A percentile compares a stretch with the other conserved stretches of the same genome.
Conservation (phyloP, 2,888 invertebrate species). For the Lasioglossum leucozonium region DNA sequence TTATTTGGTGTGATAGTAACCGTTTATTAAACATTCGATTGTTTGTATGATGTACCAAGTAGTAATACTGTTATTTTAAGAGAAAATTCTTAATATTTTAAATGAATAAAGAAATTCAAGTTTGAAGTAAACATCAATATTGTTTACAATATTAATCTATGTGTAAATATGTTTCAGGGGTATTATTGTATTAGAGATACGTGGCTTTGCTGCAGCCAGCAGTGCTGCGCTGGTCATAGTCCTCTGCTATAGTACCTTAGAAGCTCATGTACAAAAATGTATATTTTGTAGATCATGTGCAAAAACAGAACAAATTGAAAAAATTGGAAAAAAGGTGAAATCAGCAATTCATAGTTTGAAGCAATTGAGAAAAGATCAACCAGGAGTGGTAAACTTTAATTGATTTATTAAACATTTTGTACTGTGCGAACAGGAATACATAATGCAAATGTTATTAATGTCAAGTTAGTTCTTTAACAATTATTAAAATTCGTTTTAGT, state of each 20-base stretch:
- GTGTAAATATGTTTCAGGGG: conserved; percentile 76
- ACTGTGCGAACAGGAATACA: neutral
- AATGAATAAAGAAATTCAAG: neutral
- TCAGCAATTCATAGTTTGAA: conserved; percentile 71
- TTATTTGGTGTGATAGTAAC: neutral
- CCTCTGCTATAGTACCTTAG: conserved; percentile 80
- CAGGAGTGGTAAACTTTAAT: conserved; percentile 76
- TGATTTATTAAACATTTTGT: conserved; percentile 22
- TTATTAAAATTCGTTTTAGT: conserved; percentile 73
- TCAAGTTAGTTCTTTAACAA: neutral
- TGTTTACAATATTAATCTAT: neutral
- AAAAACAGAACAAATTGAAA: conserved; percentile 75
- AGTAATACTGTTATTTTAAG: neutral
- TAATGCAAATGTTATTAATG: conserved; percentile 9
- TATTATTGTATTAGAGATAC: conserved; percentile 80
- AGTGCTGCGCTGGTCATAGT: conserved; percentile 81
- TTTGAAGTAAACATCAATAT: neutral
- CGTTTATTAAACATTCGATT: neutral
- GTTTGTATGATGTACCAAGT: neutral
- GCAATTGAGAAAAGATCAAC: conserved; percentile 78
- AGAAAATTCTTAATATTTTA: neutral
- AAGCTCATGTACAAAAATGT: conserved; percentile 75
- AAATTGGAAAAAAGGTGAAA: conserved; percentile 75
- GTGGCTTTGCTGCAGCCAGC: conserved; percentile 82
- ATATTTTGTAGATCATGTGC: conserved; percentile 71